phyloP scores from a whole-genome alignment of 2,113 vertebrate genomes.

The Cyanoliseus patagonus region DNA sequence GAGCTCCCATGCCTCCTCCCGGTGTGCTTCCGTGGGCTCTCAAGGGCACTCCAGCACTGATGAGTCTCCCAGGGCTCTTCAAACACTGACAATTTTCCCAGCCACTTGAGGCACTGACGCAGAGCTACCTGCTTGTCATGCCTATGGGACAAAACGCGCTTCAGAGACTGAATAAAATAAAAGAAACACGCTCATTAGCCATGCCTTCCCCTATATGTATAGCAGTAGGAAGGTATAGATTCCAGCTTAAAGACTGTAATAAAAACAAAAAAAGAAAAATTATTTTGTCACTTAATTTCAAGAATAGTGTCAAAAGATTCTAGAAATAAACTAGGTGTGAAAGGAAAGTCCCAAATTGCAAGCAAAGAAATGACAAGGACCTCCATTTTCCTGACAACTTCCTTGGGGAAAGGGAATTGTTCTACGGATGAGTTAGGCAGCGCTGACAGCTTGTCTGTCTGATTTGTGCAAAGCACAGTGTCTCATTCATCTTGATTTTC shows the following conservation, averaged over 20 bases:
- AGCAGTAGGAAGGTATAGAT: not conserved
- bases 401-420: slow-evolving; percentile 64
- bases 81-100: slow-evolving; percentile 18
- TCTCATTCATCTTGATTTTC: slow-evolving; percentile 49
- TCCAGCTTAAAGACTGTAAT: not conserved
- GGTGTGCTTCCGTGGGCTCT: not conserved
- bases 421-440: slow-evolving; percentile 69
- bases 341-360: slow-evolving; percentile 70
- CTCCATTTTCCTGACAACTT: slow-evolving; percentile 73
- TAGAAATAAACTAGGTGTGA: slow-evolving; percentile 63
- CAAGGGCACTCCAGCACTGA: slow-evolving; percentile 40
- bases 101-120: not conserved
- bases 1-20: rapidly evolving
- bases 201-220: not conserved
- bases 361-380: slow-evolving; percentile 65
- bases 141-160: not conserved
- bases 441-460: slow-evolving; percentile 74
- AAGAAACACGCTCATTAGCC: not conserved
- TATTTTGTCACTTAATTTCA: slow-evolving; percentile 66
- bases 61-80: slow-evolving; percentile 37
- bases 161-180: not conserved
- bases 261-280: slow-evolving; percentile 7
- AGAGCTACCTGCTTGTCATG: not conserved
- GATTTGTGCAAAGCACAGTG: slow-evolving; percentile 54
- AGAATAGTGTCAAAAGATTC: slow-evolving; percentile 60